A percentile compares a stretch with the other conserved stretches of the same genome.
Evolutionary conservation across 2,888 invertebrate genomes (phyloP).

Genomic region (Leucophenga maculata): DNA sequence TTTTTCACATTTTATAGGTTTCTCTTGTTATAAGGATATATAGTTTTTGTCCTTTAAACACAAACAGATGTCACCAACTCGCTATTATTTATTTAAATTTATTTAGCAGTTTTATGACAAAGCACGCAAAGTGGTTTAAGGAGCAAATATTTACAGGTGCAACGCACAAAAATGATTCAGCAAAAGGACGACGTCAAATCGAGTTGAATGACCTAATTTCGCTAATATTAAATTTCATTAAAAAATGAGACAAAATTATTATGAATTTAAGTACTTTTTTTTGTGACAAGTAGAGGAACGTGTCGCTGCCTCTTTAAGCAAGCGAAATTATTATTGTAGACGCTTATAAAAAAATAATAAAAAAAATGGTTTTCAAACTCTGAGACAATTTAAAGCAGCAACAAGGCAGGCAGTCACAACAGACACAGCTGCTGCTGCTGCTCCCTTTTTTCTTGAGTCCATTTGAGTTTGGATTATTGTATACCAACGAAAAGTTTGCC

Average conservation of each 20-base stretch:
- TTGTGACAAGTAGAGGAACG: too few species aligned
- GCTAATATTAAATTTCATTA: conserved; percentile 46
- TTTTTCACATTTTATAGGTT: not conserved
- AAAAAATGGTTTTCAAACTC: too few species aligned
- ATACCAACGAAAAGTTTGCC: conserved; percentile 7
- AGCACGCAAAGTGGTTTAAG: not conserved
- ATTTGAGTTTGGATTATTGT: not conserved
- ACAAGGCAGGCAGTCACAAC: not conserved
- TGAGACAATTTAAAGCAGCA: too few species aligned
- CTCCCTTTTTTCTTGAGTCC: not conserved
- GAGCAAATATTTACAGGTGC: not conserved
- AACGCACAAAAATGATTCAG: conserved; percentile 4
- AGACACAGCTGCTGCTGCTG: too few species aligned
- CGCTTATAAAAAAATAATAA: too few species aligned
- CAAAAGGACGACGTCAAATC: conserved; percentile 5
- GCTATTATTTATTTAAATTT: not conserved
- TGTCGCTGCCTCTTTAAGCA: too few species aligned
- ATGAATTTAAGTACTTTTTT: not conserved
- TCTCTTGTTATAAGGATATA: too few species aligned
- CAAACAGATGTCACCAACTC: not conserved
- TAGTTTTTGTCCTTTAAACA: too few species aligned
- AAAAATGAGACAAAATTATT: conserved; percentile 1
- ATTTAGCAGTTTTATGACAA: not conserved
- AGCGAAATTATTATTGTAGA: too few species aligned
- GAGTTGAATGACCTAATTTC: conserved; percentile 60